A percentile compares a stretch with the other conserved stretches of the same genome.
These are phyloP conservation scores for Coelopa frigida DNA, from an alignment of 1,140 invertebrate genomes.

Conservation along the genomic window DNA sequence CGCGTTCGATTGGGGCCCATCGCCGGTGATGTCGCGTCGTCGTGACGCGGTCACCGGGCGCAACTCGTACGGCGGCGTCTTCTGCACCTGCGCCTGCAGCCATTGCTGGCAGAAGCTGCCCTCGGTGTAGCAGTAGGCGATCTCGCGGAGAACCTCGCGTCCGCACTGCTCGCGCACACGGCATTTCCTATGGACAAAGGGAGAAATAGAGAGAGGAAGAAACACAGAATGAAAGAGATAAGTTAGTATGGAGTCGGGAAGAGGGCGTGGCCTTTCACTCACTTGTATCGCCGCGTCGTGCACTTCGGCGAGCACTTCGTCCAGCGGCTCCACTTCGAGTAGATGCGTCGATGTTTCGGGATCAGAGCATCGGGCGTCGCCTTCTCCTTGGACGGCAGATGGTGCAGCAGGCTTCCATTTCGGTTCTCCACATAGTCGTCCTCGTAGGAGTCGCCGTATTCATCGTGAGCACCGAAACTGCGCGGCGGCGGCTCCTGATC, in stretches of 20 bases:
- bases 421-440: constrained; percentile 16
- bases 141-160: constrained; percentile 66
- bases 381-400: constrained; percentile 18
- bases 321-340: constrained; percentile 47
- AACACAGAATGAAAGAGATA: background rate
- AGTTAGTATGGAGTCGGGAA: background rate
- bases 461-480: background rate
- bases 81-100: constrained; percentile 50
- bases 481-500: constrained; percentile 15
- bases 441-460: constrained; percentile 25
- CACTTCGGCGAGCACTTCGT: constrained; percentile 45
- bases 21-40: constrained; percentile 19
- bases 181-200: constrained; percentile 67
- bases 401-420: constrained; percentile 12
- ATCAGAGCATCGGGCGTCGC: constrained; percentile 23
- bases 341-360: constrained; percentile 24
- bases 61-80: constrained; percentile 26
- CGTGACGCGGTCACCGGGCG: constrained; percentile 22
- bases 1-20: constrained; percentile 21
- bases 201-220: too few relatives aligned
- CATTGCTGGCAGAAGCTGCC: constrained; percentile 70
- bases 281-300: constrained; percentile 44
- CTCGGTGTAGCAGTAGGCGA: constrained; percentile 76
- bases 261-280: constrained; percentile 8
- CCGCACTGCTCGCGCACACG: constrained; percentile 65